Evolutionary conservation across 1,140 invertebrate species (phyloP).

Genomic region (Oncopodura yosiiana): DNA sequence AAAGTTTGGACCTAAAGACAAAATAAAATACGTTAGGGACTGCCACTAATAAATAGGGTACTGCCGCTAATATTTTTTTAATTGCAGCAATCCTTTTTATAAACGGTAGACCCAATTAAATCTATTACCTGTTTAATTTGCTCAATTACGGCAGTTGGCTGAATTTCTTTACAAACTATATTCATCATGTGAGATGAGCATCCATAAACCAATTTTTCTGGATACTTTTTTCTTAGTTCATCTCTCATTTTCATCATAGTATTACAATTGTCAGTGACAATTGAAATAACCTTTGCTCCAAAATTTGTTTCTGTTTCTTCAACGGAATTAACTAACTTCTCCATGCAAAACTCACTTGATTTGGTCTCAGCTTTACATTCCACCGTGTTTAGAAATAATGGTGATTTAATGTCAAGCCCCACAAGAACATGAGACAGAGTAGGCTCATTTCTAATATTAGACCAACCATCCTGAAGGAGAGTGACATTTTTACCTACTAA

Average conservation of each 20-base stretch:
- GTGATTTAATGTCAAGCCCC: neutral
- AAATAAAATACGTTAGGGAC: too few species aligned
- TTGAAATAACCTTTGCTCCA: neutral
- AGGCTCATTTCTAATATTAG: neutral
- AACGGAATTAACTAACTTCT: neutral
- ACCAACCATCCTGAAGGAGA: neutral
- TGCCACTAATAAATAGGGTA: too few species aligned
- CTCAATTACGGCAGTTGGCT: neutral
- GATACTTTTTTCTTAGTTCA: neutral
- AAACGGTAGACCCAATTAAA: too few species aligned
- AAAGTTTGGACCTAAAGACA: constrained; percentile 5
- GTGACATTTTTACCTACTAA: neutral
- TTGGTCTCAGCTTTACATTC: neutral
- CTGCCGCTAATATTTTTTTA: too few species aligned
- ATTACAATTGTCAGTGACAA: constrained; percentile 8
- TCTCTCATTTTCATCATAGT: neutral
- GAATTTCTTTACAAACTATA: neutral
- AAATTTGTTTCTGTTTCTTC: neutral
- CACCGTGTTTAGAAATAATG: neutral
- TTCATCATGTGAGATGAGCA: constrained; percentile 10
- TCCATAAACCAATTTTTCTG: neutral
- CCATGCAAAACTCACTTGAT: neutral
- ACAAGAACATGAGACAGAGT: neutral
- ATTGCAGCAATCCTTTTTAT: too few species aligned
- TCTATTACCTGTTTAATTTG: too few species aligned